Conservation (phyloP, 2,113 vertebrate species). For the Sapayoa aenigma region DNA sequence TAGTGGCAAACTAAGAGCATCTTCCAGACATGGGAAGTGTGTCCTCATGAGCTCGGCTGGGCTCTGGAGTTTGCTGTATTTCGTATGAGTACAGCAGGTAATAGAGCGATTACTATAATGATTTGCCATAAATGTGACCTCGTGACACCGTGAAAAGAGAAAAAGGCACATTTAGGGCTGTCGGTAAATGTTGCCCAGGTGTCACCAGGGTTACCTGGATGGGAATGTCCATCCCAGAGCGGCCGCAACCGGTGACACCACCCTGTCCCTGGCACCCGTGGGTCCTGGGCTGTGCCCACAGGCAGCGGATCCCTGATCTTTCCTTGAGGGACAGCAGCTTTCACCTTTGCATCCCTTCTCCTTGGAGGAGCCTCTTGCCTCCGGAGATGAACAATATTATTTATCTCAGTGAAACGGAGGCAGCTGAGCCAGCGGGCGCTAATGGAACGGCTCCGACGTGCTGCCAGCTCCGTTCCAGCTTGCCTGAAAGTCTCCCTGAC, state of each 20-base stretch:
- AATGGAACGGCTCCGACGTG: not conserved
- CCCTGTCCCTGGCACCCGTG: not conserved
- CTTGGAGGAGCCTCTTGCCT: not conserved
- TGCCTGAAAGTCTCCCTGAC: not conserved
- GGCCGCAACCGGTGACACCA: not conserved
- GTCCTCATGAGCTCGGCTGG: not conserved
- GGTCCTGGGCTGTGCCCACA: not conserved
- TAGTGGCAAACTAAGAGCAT: not conserved
- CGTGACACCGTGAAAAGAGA: not conserved
- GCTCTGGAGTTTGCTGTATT: not conserved
- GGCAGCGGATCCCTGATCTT: not conserved
- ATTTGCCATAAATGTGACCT: not conserved
- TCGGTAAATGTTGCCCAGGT: not conserved
- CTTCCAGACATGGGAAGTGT: not conserved
- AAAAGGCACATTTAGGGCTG: not conserved
- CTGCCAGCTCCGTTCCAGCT: not conserved
- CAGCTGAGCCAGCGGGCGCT: not conserved
- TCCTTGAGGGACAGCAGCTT: not conserved
- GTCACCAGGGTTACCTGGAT: not conserved
- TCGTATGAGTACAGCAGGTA: not conserved
- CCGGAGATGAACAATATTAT: not conserved
- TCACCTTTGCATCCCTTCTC: not conserved
- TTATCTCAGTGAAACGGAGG: not conserved
- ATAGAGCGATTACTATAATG: not conserved
- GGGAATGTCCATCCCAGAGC: accelerated